Evolutionary conservation across 1,140 invertebrate genomes (phyloP), one percentile per base, ranked within the genome.

Genomic region (Tetramorium alpestre): DNA sequence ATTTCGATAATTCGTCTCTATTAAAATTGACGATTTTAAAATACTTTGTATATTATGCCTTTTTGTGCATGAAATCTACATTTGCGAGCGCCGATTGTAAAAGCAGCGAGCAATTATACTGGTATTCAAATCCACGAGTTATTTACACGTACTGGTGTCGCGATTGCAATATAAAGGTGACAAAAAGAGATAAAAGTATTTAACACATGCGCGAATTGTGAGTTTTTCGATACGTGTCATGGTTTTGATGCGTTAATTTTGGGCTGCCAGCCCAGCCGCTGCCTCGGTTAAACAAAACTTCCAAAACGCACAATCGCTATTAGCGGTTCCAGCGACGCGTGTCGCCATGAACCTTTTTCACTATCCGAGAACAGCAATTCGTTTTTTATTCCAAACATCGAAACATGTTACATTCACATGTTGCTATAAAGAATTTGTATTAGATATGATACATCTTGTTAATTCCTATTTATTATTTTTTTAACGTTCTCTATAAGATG

Each of bases 221-320:
- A 25, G 67, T 81, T 73, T 82, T 73, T 81, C 10, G 6, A 47
- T 58, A 28, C n/a, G 41, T 82, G 49, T 28, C 7, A 56, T n/a
- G 22, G 28, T 69, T 51, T 86, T 41, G 56, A 6, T 22, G 51
- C 62, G 47, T 77, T 87, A 87, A 90, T 89, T 87, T 49, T 28
- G 7, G 28, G 2, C 25, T 18, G 54, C 47, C 33, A 56, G 28
- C 22, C 62, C 47, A 58, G 70, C 44, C 38, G 38, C 38, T n/a
- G 1, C 16, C 2, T 11, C 49, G 33, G 49, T 77, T 89, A 82
- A 87, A 88, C 67, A 72, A 89, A 88, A 88, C 76, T 86, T 49
- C 13, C 11, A 47, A 69, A 64, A 62, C 65, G 54, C 70, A 41
- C 58, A 77, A 11, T 58, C n/a, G 69, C 60, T 70, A 89, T 89